Percentiles rank a stretch among this genome's conserved stretches.
Conservation (phyloP, 1,140 invertebrate genomes). For the Chrysomallon squamiferum region DNA sequence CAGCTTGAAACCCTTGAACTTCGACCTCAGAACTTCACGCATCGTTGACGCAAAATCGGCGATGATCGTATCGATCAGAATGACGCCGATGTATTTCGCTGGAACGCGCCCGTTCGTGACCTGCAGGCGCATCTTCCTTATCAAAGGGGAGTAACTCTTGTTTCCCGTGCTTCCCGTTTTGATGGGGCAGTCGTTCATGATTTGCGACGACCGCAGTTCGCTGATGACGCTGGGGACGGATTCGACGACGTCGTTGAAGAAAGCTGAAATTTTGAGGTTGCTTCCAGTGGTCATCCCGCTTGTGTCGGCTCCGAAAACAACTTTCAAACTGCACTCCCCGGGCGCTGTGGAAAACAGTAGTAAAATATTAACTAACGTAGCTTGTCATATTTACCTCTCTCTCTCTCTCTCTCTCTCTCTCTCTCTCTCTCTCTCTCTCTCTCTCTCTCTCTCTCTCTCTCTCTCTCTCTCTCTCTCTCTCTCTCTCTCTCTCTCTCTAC, state of each 20-base stretch:
- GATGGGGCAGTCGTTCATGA: background rate
- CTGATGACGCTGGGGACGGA: background rate
- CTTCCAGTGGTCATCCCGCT: background rate
- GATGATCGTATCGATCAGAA: background rate
- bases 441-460: no score
- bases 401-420: no score
- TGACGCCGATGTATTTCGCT: background rate
- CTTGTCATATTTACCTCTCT: no score
- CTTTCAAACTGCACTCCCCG: background rate
- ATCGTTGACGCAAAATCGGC: background rate
- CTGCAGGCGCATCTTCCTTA: background rate
- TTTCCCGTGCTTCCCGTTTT: background rate
- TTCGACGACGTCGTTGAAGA: background rate
- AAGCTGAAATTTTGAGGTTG: background rate
- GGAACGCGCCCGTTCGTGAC: background rate
- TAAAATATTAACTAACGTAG: no score
- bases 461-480: no score
- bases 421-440: no score
- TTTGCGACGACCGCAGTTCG: background rate
- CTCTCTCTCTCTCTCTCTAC: no score
- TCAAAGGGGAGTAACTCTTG: constrained; percentile 6
- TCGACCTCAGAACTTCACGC: background rate
- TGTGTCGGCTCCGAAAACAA: background rate
- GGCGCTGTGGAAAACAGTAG: background rate
- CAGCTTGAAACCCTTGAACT: background rate